Conservation (phyloP, 1,140 invertebrate species). For the Oedothorax gibbosus region DNA sequence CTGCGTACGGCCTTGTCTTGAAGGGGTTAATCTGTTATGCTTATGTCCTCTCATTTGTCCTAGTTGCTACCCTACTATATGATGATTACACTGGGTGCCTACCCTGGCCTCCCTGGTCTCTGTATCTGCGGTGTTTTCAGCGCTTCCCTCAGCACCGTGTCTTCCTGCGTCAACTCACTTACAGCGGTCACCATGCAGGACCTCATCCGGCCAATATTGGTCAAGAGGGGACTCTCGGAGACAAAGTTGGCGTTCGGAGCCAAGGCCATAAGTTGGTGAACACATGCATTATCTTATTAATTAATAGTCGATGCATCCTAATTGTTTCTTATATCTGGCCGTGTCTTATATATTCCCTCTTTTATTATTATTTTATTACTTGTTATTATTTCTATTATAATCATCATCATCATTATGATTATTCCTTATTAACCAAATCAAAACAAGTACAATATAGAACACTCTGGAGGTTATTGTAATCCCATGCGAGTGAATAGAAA, state of each 20-base stretch:
- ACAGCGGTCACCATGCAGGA: constrained; percentile 92
- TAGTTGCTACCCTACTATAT: constrained; percentile 67
- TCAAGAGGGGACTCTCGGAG: constrained; percentile 5
- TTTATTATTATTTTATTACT: too few species aligned
- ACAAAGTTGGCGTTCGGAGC: constrained; percentile 33
- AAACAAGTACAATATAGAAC: too few species aligned
- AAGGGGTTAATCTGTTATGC: neutral
- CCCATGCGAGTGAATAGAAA: too few species aligned
- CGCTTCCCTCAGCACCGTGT: constrained; percentile 81
- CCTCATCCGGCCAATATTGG: constrained; percentile 74
- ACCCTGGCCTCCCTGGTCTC: constrained; percentile 67
- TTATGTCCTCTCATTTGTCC: constrained; percentile 33
- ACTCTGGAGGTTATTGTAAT: too few species aligned
- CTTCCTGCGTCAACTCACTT: constrained; percentile 89
- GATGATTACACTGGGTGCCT: constrained; percentile 62
- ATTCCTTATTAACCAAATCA: too few species aligned
- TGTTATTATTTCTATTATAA: too few species aligned
- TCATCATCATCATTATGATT: too few species aligned
- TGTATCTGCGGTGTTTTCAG: constrained; percentile 70
- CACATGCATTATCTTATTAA: neutral
- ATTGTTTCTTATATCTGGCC: too few species aligned
- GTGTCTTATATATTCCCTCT: too few species aligned
- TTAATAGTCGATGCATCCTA: too few species aligned
- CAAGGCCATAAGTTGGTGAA: constrained; percentile 49
- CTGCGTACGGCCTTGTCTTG: too few species aligned